phyloP scores from a whole-genome alignment of 2,888 invertebrate genomes.

The Synanthedon formicaeformis region DNA sequence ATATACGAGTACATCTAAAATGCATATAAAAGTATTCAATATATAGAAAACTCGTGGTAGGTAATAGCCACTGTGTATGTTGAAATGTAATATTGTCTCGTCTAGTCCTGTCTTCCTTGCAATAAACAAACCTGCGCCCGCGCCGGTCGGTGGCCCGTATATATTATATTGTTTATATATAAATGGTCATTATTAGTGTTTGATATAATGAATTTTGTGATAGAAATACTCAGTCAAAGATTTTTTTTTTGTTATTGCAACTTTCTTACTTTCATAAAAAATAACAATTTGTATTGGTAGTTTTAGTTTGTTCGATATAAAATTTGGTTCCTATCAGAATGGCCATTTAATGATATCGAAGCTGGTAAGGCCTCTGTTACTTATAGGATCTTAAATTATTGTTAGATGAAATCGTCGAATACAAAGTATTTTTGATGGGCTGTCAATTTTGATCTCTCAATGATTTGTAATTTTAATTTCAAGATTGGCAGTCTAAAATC shows the following conservation, averaged over 20 bases:
- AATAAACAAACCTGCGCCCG: conserved; percentile 8
- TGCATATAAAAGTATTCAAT: not conserved
- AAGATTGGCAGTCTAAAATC: too few species aligned
- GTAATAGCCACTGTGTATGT: too few species aligned
- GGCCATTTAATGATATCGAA: not conserved
- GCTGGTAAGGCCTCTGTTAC: not conserved
- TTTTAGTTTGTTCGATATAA: not conserved
- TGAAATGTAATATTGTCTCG: not conserved
- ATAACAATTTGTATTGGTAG: not conserved
- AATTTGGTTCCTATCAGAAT: not conserved
- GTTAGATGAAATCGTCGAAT: too few species aligned
- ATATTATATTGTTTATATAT: not conserved
- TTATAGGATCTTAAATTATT: not conserved
- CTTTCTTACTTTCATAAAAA: not conserved
- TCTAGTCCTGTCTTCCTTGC: conserved; percentile 50
- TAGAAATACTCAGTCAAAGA: not conserved
- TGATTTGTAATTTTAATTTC: too few species aligned
- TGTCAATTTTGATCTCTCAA: too few species aligned
- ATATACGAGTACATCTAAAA: not conserved
- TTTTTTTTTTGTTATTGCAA: not conserved
- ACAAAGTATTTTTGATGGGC: too few species aligned
- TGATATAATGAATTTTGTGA: not conserved
- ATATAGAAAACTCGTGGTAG: too few species aligned
- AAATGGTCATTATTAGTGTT: not conserved
- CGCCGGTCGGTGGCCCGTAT: not conserved